Evolutionary conservation across 1,140 invertebrate species (phyloP).

Genomic region (Dufourea novaeangliae): DNA sequence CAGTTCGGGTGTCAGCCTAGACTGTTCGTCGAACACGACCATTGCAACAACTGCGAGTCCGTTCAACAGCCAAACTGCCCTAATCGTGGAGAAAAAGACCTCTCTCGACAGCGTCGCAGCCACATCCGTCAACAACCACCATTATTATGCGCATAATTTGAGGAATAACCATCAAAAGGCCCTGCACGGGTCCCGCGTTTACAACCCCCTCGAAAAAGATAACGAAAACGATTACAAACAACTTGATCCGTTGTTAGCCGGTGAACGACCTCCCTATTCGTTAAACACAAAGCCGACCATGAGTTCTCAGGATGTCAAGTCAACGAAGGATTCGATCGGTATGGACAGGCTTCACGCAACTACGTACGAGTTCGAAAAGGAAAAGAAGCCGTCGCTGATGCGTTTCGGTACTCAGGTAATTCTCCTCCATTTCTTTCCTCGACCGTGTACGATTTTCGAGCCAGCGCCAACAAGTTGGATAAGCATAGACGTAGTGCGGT

Average conservation of each 20-base stretch:
- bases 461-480: no score
- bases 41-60: slow-evolving; percentile 82
- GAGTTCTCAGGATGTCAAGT: slow-evolving; percentile 58
- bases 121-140: slow-evolving; percentile 35
- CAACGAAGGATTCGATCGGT: slow-evolving; percentile 18
- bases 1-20: slow-evolving; percentile 81
- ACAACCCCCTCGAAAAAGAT: slow-evolving; percentile 68
- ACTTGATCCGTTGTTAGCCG: slow-evolving; percentile 69
- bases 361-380: slow-evolving; percentile 58
- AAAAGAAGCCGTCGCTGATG: slow-evolving; percentile 4
- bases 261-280: slow-evolving; percentile 47
- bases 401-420: slow-evolving; percentile 60
- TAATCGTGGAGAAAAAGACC: slow-evolving; percentile 67
- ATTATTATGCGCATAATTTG: slow-evolving; percentile 78
- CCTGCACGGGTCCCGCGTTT: slow-evolving; percentile 70
- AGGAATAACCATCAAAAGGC: slow-evolving; percentile 71
- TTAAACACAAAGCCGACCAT: slow-evolving; percentile 45
- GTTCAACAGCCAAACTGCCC: slow-evolving; percentile 78
- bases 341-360: background rate
- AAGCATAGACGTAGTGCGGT: no score
- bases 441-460: no score
- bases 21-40: slow-evolving; percentile 83
- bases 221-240: slow-evolving; percentile 73
- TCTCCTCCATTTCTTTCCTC: background rate
- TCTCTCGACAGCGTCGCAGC: slow-evolving; percentile 14